Evolutionary conservation across 2,113 vertebrate genomes (phyloP), one percentile per base, ranked within the genome.

Genomic region (Spea bombifrons): DNA sequence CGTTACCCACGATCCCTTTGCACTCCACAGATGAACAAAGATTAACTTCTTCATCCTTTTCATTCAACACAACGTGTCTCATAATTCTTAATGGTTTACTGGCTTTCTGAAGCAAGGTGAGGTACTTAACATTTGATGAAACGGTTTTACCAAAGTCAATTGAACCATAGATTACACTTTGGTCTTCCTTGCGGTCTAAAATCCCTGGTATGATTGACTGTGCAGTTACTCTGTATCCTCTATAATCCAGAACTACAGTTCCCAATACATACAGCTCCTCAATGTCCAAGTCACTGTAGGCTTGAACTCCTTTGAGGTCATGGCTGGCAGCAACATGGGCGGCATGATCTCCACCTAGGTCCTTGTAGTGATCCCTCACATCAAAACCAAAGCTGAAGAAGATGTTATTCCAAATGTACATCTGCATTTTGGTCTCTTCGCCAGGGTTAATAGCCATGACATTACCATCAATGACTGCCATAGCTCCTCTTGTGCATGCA

Each of bases 151-250:
- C 87, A 72, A 88, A 89, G 7, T 90, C 89, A 8, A 86, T 84
- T 45, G 89, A 71, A n/a, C 93, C 93, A 3, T 94, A 94, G 9
- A 94, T 81, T 57, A 84, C 47, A 73, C 85, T 50, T n/a, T 75
- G 15, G 66, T 65, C 88, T 81, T 89, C 80, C 3, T 91, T 90
- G 0, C 86, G 83, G 74, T 86, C 82, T 74, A 93, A 89, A 67
- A 92, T 82, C 4, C 93, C 92, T 7, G 93, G 93, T 43, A 92
- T 92, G 80, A 94, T 84, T 47, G 90, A 92, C 82, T 94, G 93
- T 15, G 91, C 93, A n/a, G 90, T 91, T 52, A 94, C 83, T 3
- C 93, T 90, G 8, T 93, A 82, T 15, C 93, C 93, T 81, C 92
- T 88, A 84, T 94, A 94, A 83, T 94, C 93, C 2, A 92, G 88